These are phyloP conservation scores for Ptilorrhoa leucosticta DNA, from an alignment of 2,113 vertebrate genomes.

Conservation along the genomic window DNA sequence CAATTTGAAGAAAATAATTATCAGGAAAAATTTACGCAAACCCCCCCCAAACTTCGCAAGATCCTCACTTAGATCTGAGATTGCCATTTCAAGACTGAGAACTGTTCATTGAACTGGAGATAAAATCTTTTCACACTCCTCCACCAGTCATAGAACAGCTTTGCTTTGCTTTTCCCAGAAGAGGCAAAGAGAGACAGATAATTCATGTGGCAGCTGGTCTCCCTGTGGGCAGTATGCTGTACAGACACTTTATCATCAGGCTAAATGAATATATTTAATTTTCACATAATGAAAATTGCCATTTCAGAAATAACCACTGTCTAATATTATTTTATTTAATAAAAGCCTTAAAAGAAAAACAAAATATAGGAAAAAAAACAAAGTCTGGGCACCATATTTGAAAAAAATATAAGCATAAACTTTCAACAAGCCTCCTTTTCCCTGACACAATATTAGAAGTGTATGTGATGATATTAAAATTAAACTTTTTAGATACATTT, in stretches of 20 bases:
- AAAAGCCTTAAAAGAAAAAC: not conserved
- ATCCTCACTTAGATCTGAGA: not conserved
- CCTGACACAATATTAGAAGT: not conserved
- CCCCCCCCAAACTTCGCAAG: not conserved
- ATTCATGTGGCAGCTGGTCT: not conserved
- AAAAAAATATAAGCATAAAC: not conserved
- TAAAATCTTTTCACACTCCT: not conserved
- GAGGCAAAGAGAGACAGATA: not conserved
- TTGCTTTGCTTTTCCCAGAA: not conserved
- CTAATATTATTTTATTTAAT: not conserved
- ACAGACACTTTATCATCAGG: not conserved
- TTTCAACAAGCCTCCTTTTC: not conserved
- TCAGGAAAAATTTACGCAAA: not conserved
- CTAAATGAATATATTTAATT: slow-evolving; percentile 6
- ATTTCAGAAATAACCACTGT: not conserved
- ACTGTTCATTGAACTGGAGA: not conserved
- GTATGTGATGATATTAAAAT: not conserved
- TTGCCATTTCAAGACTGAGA: not conserved
- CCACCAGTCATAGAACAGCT: not conserved
- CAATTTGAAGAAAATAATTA: not conserved
- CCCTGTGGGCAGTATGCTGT: not conserved
- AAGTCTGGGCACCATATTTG: not conserved
- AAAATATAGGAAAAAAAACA: fast-evolving
- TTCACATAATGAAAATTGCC: not conserved
- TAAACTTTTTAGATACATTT: not conserved